A percentile compares a stretch with the other conserved stretches of the same genome.
These are phyloP conservation scores for Lateolabrax maculatus DNA, from an alignment of 2,797 vertebrate genomes.

Conservation along the genomic window DNA sequence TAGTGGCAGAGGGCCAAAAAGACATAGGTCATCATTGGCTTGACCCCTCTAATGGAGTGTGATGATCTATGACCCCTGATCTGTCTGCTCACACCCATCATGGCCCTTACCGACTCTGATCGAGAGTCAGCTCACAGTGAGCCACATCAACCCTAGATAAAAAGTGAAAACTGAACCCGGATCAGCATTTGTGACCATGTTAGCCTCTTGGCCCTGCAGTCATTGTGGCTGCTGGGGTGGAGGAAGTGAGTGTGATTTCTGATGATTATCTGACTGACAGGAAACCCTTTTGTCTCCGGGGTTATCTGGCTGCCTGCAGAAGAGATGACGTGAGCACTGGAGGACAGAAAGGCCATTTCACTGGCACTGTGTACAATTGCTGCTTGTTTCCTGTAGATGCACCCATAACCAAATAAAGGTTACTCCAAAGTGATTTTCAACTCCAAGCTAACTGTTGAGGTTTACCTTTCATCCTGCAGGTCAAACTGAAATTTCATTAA, in stretches of 20 bases:
- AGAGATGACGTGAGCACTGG: conserved; percentile 63
- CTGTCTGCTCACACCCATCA: conserved; percentile 37
- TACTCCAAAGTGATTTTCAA: background rate
- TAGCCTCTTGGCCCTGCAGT: conserved; percentile 42
- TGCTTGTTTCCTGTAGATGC: conserved; percentile 39
- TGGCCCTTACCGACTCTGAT: conserved; percentile 26
- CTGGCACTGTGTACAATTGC: conserved; percentile 18
- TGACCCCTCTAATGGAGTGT: conserved; percentile 71
- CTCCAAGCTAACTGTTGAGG: background rate
- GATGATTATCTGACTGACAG: conserved; percentile 80
- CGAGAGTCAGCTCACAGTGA: conserved; percentile 45
- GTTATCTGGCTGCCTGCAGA: conserved; percentile 75
- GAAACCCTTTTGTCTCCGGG: conserved; percentile 76
- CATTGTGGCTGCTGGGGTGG: conserved; percentile 36
- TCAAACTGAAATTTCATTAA: conserved; percentile 15
- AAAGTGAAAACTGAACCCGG: conserved; percentile 51
- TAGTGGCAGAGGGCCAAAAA: conserved; percentile 31
- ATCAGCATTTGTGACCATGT: conserved; percentile 40
- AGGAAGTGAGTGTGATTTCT: conserved; percentile 70
- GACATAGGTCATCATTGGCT: conserved; percentile 50
- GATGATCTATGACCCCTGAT: conserved; percentile 68
- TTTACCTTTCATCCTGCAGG: conserved; percentile 23
- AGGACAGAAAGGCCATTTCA: conserved; percentile 45
- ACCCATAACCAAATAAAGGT: conserved; percentile 7
- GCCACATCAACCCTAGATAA: conserved; percentile 36